Base-by-base conservation (phyloP, 2,113 vertebrate genomes). In the Condylura cristata region DNA sequence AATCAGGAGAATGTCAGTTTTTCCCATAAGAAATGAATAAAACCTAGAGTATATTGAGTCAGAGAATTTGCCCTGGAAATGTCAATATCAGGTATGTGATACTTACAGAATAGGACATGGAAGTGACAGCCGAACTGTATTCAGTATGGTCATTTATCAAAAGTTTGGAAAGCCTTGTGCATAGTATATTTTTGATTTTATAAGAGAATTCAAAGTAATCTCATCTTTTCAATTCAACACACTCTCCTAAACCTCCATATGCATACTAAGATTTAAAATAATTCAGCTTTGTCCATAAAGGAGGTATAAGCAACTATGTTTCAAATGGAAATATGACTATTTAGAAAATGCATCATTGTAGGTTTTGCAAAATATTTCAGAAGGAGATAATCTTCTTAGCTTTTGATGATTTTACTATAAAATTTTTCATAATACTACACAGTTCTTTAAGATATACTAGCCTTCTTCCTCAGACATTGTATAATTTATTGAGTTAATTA, bases 41-140 rank as follows among this genome's bases (percentile, higher is more conserved):
- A 96, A 76, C 28, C 1, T 5, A 66, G 44, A 86, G 22, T 37
- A 81, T 63, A 53, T 30, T 84, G 56, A 84, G 46, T 85, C 51
- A 66, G 65, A 87, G 46, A 95, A 92, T 91, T 87, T 95, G 58
- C 65, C 92, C 88, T 96, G 56, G 46, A 95, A 95, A 93, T 94
- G 82, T 97, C 94, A 97, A 5, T 76, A 81, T 81, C 74, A 83
- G 39, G n/a, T 81, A 8, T 90, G 39, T 90, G 56, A 60, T n/a
- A 34, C 17, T 60, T 66, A 53, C 63, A 89, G 75, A 75, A 65
- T 4, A 91, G 28, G 32, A 95, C 34, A 32, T 41, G 24, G 41
- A 90, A 87, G 37, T 90, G 87, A 85, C 92, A 94, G 58, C 39
- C 75, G 83, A 46, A 82, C 39, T 81, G 14, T 70, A 84, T 89